Percentiles rank a stretch among this genome's conserved stretches.
Evolutionary conservation across 2,113 vertebrate species (phyloP).

Genomic region (Myotis lucifugus): DNA sequence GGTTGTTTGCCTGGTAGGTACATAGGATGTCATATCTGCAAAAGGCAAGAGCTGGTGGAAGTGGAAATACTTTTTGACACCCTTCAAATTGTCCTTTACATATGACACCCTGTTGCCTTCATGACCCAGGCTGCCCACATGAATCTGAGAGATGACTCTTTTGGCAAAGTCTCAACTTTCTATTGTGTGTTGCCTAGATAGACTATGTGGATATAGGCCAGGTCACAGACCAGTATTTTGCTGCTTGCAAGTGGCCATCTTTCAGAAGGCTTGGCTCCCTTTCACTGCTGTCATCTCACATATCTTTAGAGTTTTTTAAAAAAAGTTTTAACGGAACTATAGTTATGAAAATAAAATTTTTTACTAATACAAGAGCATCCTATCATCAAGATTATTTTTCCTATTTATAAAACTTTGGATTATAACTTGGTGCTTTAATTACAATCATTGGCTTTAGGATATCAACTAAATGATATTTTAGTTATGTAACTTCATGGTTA

Average conservation of each 20-base stretch:
- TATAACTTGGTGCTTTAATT: not conserved
- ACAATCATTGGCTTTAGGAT: not conserved
- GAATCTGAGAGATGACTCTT: not conserved
- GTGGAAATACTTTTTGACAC: not conserved
- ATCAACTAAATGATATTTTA: not conserved
- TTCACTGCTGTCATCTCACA: not conserved
- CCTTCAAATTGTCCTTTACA: not conserved
- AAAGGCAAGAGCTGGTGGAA: not conserved
- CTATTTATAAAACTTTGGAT: not conserved
- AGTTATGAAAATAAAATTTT: slow-evolving; percentile 7
- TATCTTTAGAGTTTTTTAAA: not conserved
- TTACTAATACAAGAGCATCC: not conserved
- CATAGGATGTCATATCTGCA: not conserved
- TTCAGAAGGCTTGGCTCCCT: not conserved
- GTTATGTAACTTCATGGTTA: not conserved
- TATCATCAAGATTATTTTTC: not conserved
- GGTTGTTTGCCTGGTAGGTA: not conserved
- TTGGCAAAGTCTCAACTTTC: not conserved
- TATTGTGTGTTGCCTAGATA: not conserved
- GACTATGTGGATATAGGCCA: not conserved
- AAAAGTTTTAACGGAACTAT: not conserved
- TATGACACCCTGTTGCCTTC: not conserved
- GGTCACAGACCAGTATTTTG: not conserved
- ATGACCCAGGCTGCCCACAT: not conserved
- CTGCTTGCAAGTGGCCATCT: not conserved